These are phyloP conservation scores for Apamea epomidion DNA, from an alignment of 2,888 invertebrate species.

Conservation along the genomic window DNA sequence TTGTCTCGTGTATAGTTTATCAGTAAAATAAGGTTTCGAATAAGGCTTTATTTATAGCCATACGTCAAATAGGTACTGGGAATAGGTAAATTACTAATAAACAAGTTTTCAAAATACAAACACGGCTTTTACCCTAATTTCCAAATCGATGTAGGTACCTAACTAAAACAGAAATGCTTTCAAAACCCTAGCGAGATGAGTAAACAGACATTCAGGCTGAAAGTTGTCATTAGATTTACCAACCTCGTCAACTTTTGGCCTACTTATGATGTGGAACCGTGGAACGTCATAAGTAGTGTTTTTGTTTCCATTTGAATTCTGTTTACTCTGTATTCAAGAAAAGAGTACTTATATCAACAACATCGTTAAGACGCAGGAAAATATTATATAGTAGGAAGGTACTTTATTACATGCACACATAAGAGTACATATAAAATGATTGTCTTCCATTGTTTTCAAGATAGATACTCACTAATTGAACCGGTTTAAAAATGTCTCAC, in stretches of 20 bases:
- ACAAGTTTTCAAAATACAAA: neutral
- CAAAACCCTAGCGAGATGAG: neutral
- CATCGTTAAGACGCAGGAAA: neutral
- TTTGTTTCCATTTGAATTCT: neutral
- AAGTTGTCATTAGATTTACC: constrained; percentile 10
- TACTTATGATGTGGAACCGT: constrained; percentile 15
- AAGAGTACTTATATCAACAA: neutral
- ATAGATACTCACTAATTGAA: constrained; percentile 30
- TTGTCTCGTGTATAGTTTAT: neutral
- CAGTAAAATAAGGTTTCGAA: neutral
- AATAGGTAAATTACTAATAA: neutral
- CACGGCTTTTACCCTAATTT: neutral
- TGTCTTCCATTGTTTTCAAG: constrained; percentile 53
- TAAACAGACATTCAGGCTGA: neutral
- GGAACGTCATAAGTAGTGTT: neutral
- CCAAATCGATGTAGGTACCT: neutral
- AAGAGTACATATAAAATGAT: constrained; percentile 35
- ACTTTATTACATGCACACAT: constrained; percentile 30
- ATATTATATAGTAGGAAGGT: neutral
- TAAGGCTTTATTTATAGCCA: too few relatives aligned
- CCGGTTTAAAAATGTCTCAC: constrained; percentile 54
- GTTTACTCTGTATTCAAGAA: neutral
- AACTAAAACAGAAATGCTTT: neutral
- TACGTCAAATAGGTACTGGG: neutral
- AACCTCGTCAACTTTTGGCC: constrained; percentile 10